phyloP scores from a whole-genome alignment of 2,797 vertebrate genomes.

The Simalia tracyae region DNA sequence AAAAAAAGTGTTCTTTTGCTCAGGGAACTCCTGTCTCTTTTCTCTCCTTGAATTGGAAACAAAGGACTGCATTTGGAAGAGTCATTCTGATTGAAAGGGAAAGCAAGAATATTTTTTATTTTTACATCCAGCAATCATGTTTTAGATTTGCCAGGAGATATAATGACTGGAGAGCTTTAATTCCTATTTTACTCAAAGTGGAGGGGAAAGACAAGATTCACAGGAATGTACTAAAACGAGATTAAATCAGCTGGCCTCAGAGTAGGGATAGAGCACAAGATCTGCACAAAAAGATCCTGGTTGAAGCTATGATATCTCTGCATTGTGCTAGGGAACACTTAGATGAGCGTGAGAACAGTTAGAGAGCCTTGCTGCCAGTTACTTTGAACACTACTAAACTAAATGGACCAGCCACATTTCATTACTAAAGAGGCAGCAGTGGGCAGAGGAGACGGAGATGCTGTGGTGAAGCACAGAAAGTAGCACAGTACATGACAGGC shows the following conservation, averaged over 20 bases:
- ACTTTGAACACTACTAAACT: not conserved
- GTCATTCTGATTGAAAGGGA: not conserved
- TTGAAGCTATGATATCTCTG: not conserved
- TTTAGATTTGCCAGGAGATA: not conserved
- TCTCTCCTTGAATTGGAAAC: constrained; percentile 29
- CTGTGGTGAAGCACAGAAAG: not conserved
- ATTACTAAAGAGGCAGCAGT: not conserved
- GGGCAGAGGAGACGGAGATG: not conserved
- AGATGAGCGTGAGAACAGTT: not conserved
- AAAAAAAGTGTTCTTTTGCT: constrained; percentile 46
- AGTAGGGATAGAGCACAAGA: no score
- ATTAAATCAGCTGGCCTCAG: not conserved
- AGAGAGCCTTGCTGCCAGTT: not conserved
- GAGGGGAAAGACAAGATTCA: not conserved
- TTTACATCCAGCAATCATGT: not conserved
- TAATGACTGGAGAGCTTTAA: not conserved
- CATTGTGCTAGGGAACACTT: not conserved
- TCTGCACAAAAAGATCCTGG: not conserved
- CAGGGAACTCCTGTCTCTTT: constrained; percentile 37
- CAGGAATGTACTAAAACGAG: not conserved
- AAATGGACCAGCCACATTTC: not conserved
- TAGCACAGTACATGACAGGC: not conserved
- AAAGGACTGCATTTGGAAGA: constrained; percentile 7
- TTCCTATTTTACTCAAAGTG: not conserved
- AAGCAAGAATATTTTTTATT: not conserved